Evolutionary conservation across 2,888 invertebrate genomes (phyloP).

Genomic region (Sminthurinus aureus): DNA sequence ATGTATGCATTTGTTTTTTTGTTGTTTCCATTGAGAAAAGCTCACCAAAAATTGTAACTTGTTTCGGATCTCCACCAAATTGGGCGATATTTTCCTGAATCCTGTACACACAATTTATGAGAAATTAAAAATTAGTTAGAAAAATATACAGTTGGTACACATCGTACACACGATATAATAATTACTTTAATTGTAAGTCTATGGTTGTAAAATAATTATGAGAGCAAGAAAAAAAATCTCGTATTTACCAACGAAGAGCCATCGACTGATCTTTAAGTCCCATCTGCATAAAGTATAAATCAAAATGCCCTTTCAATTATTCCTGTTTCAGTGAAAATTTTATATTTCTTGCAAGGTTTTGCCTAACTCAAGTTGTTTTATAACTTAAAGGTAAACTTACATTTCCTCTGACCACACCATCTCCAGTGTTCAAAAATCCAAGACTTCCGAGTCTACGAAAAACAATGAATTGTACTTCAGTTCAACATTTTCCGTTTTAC

Average conservation of each 20-base stretch:
- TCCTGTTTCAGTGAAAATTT: too few relatives aligned
- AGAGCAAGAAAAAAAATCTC: too few relatives aligned
- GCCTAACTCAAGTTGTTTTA: neutral
- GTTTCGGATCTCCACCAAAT: slow-evolving; percentile 48
- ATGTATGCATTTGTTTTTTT: too few relatives aligned
- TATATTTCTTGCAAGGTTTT: too few relatives aligned
- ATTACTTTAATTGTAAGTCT: too few relatives aligned
- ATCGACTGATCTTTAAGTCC: slow-evolving; percentile 47
- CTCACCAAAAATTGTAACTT: slow-evolving; percentile 48
- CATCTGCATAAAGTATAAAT: neutral
- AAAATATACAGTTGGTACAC: too few relatives aligned
- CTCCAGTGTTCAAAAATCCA: slow-evolving; percentile 57
- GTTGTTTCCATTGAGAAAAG: slow-evolving; percentile 7
- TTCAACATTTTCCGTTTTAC: neutral
- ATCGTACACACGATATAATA: too few relatives aligned
- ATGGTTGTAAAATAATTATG: too few relatives aligned
- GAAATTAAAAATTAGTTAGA: too few relatives aligned
- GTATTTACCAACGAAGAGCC: slow-evolving; percentile 45
- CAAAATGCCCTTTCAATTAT: too few relatives aligned
- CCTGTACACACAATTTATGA: slow-evolving; percentile 10
- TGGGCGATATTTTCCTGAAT: slow-evolving; percentile 39
- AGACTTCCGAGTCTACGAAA: neutral
- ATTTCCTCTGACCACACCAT: slow-evolving; percentile 49
- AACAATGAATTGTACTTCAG: neutral
- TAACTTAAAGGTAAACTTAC: too few relatives aligned